Evolutionary conservation across 1,140 invertebrate genomes (phyloP), one percentile per base, ranked within the genome.

Genomic region (Leptinotarsa undecemlineata): DNA sequence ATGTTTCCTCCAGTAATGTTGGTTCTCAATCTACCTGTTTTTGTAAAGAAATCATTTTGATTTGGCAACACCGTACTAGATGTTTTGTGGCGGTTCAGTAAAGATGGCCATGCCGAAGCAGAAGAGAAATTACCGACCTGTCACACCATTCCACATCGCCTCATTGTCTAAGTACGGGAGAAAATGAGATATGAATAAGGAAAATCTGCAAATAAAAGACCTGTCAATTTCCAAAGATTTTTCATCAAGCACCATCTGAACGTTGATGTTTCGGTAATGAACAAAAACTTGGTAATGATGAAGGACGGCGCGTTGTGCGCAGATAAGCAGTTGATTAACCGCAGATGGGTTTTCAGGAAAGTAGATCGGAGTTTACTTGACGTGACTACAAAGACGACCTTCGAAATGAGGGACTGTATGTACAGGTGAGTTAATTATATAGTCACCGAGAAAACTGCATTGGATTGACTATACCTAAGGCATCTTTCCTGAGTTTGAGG

Each of bases 131-230:
- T 72, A 72, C 71, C 60, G 61, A 48, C 71, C 71, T 72, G 71
- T 72, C 71, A 72, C 23, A 33, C 23, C 71, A 63, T 63, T 64
- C 62, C 26, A 69, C 48, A 69, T 61, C 78, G 75, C 75, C 71
- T 81, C 82, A 84, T 84, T 83, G 82, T 84, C 80, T 83, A 83
- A 82, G 79, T 77, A 76, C 77, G 76, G 73, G 76, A 77, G 81
- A 83, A 83, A 84, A 84, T 84, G 82, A 83, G 82, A 82, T 82
- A 81, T 79, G 82, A 83, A 82, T 81, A 81, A 81, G 79, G 77
- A 81, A 84, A 83, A 83, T 83, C 81, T 82, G 79, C 83, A 84
- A 83, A 84, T 84, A 84, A 84, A 84, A 81, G 82, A 81, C 78
- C 83, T 83, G 83, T 84, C 83, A 84, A 84, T 84, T 83, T 77